Evolutionary conservation across 2,888 invertebrate genomes (phyloP).

Genomic region (Lepidocyrtinus sp.): DNA sequence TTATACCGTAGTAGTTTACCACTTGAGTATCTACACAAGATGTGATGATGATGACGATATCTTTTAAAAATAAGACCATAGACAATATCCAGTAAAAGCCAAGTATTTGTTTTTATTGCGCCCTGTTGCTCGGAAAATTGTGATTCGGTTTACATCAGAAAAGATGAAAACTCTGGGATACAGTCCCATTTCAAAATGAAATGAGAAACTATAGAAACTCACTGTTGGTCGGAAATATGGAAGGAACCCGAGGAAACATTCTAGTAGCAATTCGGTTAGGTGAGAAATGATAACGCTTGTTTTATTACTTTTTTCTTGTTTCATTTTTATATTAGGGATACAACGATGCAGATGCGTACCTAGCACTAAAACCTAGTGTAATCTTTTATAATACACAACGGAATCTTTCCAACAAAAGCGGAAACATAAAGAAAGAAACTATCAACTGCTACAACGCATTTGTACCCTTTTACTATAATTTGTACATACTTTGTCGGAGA

Average conservation of each 20-base stretch:
- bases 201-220: too few species aligned
- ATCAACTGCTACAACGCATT: background rate
- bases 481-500: background rate
- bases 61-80: conserved; percentile 9
- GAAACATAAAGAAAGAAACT: conserved; percentile 22
- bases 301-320: conserved; percentile 52
- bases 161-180: conserved; percentile 24
- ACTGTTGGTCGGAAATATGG: conserved; percentile 1
- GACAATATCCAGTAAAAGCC: conserved; percentile 53
- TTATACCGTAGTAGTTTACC: too few species aligned
- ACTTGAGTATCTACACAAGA: too few species aligned
- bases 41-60: background rate
- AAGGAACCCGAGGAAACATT: conserved; percentile 20
- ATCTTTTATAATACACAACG: conserved; percentile 18
- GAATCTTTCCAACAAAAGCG: background rate
- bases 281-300: conserved; percentile 66
- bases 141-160: conserved; percentile 39
- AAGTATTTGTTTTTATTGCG: conserved; percentile 63
- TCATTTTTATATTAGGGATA: conserved; percentile 22
- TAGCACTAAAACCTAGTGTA: conserved; percentile 1
- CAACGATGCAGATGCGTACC: background rate
- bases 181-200: too few species aligned
- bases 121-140: conserved; percentile 56
- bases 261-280: conserved; percentile 49
- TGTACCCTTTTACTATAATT: conserved; percentile 13